Evolutionary conservation across 1,140 invertebrate species (phyloP).

Genomic region (Zaprionus inermis): DNA sequence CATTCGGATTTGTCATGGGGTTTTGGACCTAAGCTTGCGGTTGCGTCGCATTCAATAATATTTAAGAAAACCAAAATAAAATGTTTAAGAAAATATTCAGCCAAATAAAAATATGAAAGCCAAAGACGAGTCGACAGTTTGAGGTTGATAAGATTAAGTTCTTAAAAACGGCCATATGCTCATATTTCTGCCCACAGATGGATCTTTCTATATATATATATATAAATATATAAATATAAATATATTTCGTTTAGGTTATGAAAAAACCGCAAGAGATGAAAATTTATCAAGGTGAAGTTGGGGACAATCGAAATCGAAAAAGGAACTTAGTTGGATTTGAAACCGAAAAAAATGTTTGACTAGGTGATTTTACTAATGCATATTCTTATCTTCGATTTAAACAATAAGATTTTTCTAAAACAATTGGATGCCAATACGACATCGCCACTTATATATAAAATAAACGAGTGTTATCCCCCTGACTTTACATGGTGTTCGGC

Average conservation of each 20-base stretch:
- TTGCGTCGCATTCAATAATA: constrained; percentile 11
- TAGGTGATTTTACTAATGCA: no score
- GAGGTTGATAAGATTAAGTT: constrained; percentile 56
- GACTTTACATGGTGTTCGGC: no score
- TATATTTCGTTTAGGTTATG: not conserved
- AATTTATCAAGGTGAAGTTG: constrained; percentile 10
- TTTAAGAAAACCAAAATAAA: constrained; percentile 1
- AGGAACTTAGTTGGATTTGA: not conserved
- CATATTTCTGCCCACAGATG: constrained; percentile 2
- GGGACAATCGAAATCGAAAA: not conserved
- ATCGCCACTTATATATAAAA: no score
- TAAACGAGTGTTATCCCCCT: no score
- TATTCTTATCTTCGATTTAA: no score
- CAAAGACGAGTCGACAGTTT: constrained; percentile 45
- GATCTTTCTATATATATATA: not conserved
- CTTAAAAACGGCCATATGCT: constrained; percentile 27
- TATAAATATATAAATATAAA: no score
- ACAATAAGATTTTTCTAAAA: no score
- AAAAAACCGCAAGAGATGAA: constrained; percentile 4
- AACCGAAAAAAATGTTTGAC: no score
- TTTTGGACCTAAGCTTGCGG: constrained; percentile 21
- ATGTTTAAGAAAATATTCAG: constrained; percentile 7
- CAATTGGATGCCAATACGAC: no score
- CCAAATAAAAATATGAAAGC: constrained; percentile 37
- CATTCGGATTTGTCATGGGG: constrained; percentile 23